A percentile compares a stretch with the other conserved stretches of the same genome.
phyloP scores from a whole-genome alignment of 2,888 invertebrate species.

The Limulus polyphemus region DNA sequence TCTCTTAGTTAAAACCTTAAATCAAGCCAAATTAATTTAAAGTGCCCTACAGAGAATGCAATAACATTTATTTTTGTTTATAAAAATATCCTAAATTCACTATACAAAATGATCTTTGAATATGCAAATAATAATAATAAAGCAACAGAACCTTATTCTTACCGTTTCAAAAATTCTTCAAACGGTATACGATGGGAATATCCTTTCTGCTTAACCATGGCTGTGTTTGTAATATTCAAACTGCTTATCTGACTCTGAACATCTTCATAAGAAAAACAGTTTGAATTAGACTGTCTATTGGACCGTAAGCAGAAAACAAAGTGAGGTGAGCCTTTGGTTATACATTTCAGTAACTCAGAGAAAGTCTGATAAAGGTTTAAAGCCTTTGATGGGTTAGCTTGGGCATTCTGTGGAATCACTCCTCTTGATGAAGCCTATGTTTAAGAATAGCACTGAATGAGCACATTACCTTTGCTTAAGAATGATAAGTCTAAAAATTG shows the following conservation, averaged over 20 bases:
- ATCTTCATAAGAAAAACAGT: slow-evolving; percentile 5
- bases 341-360: not conserved
- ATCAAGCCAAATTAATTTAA: not conserved
- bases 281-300: slow-evolving; percentile 1
- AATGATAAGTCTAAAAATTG: too few species aligned
- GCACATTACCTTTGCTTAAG: too few species aligned
- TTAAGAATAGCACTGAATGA: too few species aligned
- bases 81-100: too few species aligned
- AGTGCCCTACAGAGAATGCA: not conserved
- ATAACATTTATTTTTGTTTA: not conserved
- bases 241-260: slow-evolving; percentile 8
- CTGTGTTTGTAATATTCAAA: slow-evolving; percentile 13
- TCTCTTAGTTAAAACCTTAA: not conserved
- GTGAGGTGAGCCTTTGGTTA: slow-evolving; percentile 17
- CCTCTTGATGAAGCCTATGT: too few species aligned
- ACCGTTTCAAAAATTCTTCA: slow-evolving; percentile 14
- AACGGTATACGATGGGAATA: slow-evolving; percentile 13
- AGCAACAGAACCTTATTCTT: not conserved
- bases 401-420: too few species aligned
- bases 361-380: too few species aligned
- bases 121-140: too few species aligned
- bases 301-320: slow-evolving; percentile 12
- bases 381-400: too few species aligned
- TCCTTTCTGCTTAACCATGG: slow-evolving; percentile 12
- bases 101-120: too few species aligned